Conservation (phyloP, 1,140 invertebrate genomes). For the Platyura marginata region DNA sequence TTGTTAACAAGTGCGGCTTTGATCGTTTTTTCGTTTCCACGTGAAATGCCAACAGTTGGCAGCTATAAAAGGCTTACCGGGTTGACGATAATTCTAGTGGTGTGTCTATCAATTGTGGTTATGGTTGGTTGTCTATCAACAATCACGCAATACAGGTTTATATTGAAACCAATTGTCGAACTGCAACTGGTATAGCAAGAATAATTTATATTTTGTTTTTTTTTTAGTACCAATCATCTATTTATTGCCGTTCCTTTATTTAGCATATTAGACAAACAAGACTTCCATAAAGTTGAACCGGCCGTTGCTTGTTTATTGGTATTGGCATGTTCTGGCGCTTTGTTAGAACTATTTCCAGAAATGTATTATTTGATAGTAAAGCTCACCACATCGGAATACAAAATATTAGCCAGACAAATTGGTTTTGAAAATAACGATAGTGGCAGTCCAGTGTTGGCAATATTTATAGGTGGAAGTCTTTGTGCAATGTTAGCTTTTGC, state of each 20-base stretch:
- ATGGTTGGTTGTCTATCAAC: constrained; percentile 16
- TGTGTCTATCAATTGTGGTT: constrained; percentile 13
- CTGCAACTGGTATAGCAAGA: no score
- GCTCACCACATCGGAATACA: constrained; percentile 41
- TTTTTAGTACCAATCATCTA: constrained; percentile 10
- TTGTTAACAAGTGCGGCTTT: constrained; percentile 14
- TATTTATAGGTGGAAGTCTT: constrained; percentile 42
- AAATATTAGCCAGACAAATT: constrained; percentile 38
- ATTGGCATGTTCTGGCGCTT: constrained; percentile 33
- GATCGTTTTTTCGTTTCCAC: constrained; percentile 15
- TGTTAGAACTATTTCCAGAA: constrained; percentile 39
- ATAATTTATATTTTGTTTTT: background rate
- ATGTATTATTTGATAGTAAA: constrained; percentile 35
- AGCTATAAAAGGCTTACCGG: constrained; percentile 10
- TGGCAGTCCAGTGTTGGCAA: constrained; percentile 42
- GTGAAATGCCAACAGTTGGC: constrained; percentile 12
- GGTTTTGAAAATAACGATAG: constrained; percentile 40
- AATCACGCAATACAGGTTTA: constrained; percentile 14
- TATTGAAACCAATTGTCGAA: no score
- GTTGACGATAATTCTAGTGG: constrained; percentile 9
- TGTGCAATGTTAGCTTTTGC: constrained; percentile 45
- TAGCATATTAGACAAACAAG: constrained; percentile 35
- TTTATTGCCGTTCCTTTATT: constrained; percentile 38
- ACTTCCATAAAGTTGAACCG: constrained; percentile 38
- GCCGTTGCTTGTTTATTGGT: constrained; percentile 38